Percentiles rank a stretch among this genome's conserved stretches.
phyloP scores from a whole-genome alignment of 2,888 invertebrate species.

The Notodonta dromedarius region DNA sequence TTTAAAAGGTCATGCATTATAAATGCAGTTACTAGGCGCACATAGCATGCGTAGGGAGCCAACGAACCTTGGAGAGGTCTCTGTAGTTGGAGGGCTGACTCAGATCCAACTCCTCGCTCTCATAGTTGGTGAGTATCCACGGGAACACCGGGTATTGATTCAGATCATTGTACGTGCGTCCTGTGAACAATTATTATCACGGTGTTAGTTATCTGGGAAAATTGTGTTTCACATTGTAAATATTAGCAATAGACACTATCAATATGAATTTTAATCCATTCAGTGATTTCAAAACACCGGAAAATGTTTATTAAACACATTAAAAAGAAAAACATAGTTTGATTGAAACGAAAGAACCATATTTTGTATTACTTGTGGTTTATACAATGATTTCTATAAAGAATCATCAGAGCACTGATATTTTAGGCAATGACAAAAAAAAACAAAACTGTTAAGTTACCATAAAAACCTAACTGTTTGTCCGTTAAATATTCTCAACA shows the following conservation, averaged over 20 bases:
- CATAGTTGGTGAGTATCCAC: conserved; percentile 99
- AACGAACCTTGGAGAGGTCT: conserved; percentile 94
- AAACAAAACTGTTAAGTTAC: conserved; percentile 7
- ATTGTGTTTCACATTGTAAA: background rate
- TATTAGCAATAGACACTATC: background rate
- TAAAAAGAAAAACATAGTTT: background rate
- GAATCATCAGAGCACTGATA: background rate
- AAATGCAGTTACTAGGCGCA: conserved; percentile 11
- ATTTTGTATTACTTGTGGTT: no score
- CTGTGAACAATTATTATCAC: conserved; percentile 76
- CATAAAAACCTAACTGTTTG: conserved; percentile 7
- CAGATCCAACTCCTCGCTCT: conserved; percentile 97
- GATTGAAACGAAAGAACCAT: background rate
- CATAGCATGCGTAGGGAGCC: background rate
- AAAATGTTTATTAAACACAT: background rate
- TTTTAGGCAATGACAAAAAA: background rate
- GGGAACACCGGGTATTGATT: conserved; percentile 99
- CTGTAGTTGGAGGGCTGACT: conserved; percentile 98
- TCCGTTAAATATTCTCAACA: conserved; percentile 5
- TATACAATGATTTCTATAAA: no score
- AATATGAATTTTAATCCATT: no score
- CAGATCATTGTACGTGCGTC: conserved; percentile 99
- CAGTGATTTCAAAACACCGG: background rate
- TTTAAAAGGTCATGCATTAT: no score
- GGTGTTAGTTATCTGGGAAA: background rate